Percentiles rank a stretch among this genome's conserved stretches.
Evolutionary conservation across 1,140 invertebrate species (phyloP).

Genomic region (Holotrichia oblita): DNA sequence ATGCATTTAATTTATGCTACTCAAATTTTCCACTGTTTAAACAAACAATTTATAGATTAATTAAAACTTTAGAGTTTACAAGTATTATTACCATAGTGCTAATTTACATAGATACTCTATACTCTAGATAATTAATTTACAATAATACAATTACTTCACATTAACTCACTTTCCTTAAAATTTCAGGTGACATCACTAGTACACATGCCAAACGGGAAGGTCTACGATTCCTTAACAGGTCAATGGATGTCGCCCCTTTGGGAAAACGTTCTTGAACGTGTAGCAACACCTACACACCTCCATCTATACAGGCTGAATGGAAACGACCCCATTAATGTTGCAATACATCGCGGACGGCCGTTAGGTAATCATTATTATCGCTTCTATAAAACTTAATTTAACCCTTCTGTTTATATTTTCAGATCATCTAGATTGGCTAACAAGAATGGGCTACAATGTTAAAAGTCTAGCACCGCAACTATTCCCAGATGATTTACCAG

Average conservation of each 20-base stretch:
- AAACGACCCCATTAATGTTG: slow-evolving; percentile 92
- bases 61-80: too few species aligned
- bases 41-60: too few species aligned
- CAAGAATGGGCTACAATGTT: slow-evolving; percentile 85
- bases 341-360: slow-evolving; percentile 75
- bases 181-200: slow-evolving; percentile 84
- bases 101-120: too few species aligned
- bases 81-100: too few species aligned
- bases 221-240: slow-evolving; percentile 94
- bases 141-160: too few species aligned
- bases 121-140: too few species aligned
- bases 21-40: too few species aligned
- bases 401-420: slow-evolving; percentile 47
- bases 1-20: too few species aligned
- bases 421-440: slow-evolving; percentile 88
- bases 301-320: slow-evolving; percentile 91
- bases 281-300: slow-evolving; percentile 81
- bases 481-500: slow-evolving; percentile 71
- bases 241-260: slow-evolving; percentile 95
- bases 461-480: slow-evolving; percentile 87
- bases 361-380: slow-evolving; percentile 67
- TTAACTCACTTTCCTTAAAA: slow-evolving; percentile 41
- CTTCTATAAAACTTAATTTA: slow-evolving; percentile 4
- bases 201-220: slow-evolving; percentile 89
- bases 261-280: slow-evolving; percentile 81